These are phyloP conservation scores for Drosophila albomicans DNA, from an alignment of 1,140 invertebrate species.

Conservation along the genomic window DNA sequence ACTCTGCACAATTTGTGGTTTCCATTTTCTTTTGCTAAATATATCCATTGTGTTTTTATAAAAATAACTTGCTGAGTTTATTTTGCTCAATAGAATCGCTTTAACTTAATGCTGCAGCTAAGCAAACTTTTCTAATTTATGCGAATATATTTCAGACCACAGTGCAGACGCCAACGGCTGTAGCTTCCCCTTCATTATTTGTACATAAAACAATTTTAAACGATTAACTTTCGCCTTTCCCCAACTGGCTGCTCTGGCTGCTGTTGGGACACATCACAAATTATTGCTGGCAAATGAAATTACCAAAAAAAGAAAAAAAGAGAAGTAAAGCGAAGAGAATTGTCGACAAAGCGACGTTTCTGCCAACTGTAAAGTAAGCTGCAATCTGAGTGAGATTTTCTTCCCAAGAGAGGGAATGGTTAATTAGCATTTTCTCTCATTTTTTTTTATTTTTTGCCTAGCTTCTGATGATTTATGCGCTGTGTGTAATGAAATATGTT, in stretches of 20 bases:
- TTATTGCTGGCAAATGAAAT: conserved; percentile 61
- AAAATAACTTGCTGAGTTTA: not conserved
- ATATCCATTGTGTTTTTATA: not conserved
- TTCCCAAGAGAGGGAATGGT: conserved; percentile 19
- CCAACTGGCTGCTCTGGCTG: conserved; percentile 2
- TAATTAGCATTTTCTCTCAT: conserved; percentile 69
- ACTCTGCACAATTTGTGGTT: no score
- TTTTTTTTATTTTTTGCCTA: not conserved
- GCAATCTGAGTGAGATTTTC: conserved; percentile 22
- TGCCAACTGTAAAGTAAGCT: conserved; percentile 1
- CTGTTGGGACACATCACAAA: conserved; percentile 48
- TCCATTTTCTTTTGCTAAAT: no score
- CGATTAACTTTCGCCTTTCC: conserved; percentile 61
- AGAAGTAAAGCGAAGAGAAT: not conserved
- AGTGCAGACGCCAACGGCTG: not conserved
- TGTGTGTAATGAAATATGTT: conserved; percentile 66
- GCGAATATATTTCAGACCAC: not conserved
- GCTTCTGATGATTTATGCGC: conserved; percentile 64
- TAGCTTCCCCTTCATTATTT: conserved; percentile 58
- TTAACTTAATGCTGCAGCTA: no score
- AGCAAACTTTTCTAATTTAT: not conserved
- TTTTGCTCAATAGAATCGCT: not conserved
- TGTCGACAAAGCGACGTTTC: conserved; percentile 5
- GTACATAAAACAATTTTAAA: conserved; percentile 64
- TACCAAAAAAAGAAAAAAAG: conserved; percentile 23